A percentile compares a stretch with the other conserved stretches of the same genome.
Conservation (phyloP, 2,113 vertebrate genomes). For the Apteryx owenii region DNA sequence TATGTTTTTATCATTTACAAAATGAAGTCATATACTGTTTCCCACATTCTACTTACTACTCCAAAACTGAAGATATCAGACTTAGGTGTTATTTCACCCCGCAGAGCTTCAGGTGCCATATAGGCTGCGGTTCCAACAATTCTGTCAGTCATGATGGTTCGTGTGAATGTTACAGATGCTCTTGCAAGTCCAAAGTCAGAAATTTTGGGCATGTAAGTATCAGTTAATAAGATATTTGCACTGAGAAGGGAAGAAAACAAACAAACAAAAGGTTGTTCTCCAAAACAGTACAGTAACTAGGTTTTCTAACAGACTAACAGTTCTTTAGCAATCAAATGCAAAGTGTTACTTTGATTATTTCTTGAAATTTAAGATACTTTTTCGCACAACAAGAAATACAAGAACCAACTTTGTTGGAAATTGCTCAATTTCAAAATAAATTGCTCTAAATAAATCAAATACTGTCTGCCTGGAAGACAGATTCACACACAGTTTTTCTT, state of each 20-base stretch:
- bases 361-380: background rate
- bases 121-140: slow-evolving; percentile 94
- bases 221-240: slow-evolving; percentile 93
- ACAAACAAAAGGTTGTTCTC: background rate
- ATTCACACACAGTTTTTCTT: background rate
- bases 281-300: background rate
- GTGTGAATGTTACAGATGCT: slow-evolving; percentile 83
- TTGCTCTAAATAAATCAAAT: background rate
- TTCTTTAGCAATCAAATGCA: background rate
- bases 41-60: slow-evolving; percentile 81
- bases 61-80: slow-evolving; percentile 97
- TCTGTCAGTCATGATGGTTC: slow-evolving; percentile 91
- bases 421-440: background rate
- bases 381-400: background rate
- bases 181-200: slow-evolving; percentile 96
- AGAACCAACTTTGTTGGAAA: background rate
- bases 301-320: background rate
- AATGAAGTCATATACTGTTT: background rate
- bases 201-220: slow-evolving; percentile 87
- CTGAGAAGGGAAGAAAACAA: slow-evolving; percentile 54
- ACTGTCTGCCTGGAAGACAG: background rate
- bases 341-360: background rate
- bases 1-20: background rate
- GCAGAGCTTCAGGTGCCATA: slow-evolving; percentile 95
- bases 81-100: slow-evolving; percentile 93